These are phyloP conservation scores for Bombyx mori DNA, from an alignment of 1,140 invertebrate species.

Conservation along the genomic window ASM3026992v2 NC_085128.1:11489001-11489500, in stretches of 20 bases:
- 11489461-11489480: conserved; percentile 20
- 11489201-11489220: no score
- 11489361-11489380: background rate
- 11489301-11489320: background rate
- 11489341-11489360: background rate
- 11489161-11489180: no score
- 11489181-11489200: no score
- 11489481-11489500: conserved; percentile 20
- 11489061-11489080: no score
- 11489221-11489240: no score
- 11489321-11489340: background rate
- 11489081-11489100: no score
- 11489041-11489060: no score
- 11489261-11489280: background rate
- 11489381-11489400: background rate
- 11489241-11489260: background rate
- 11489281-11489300: background rate
- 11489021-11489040: no score
- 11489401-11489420: background rate
- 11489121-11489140: no score
- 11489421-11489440: background rate
- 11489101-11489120: no score
- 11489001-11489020: no score
- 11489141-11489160: no score
- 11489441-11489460: background rate